phyloP scores from a whole-genome alignment of 2,888 invertebrate species.

The Oscheius sp. region DNA sequence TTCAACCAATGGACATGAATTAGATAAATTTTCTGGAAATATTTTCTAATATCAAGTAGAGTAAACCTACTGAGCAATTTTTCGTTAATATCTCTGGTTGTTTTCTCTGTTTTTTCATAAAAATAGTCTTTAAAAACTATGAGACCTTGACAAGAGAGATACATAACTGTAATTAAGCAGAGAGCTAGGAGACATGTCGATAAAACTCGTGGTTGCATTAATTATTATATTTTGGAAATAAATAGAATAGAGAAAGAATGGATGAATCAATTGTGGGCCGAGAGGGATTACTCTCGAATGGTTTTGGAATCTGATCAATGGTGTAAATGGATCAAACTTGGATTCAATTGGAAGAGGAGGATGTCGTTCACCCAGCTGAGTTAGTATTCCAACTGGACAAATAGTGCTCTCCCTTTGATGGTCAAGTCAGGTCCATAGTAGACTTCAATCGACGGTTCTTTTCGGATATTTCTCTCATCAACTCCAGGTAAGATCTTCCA shows the following conservation, averaged over 20 bases:
- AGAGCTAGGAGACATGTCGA: neutral
- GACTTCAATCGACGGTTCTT: no score
- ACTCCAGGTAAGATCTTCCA: constrained; percentile 13
- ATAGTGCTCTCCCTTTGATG: no score
- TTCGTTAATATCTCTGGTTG: constrained; percentile 9
- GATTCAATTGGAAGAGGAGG: no score
- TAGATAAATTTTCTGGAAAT: neutral
- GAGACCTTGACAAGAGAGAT: neutral
- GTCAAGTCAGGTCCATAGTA: no score
- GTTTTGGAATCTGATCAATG: no score
- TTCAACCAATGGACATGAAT: neutral
- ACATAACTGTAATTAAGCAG: neutral
- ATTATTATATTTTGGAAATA: no score
- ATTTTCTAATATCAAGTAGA: neutral
- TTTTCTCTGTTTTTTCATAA: constrained; percentile 1
- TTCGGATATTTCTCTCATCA: constrained; percentile 52
- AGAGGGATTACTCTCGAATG: no score
- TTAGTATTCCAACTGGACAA: no score
- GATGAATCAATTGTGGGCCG: no score
- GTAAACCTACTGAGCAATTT: neutral
- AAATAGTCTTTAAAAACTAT: neutral
- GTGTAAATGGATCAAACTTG: no score
- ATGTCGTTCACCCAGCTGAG: no score
- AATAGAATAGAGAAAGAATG: no score
- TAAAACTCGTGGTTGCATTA: constrained; percentile 7